Evolutionary conservation across 2,113 vertebrate genomes (phyloP).

Genomic region (Phalacrocorax brasilianus): DNA sequence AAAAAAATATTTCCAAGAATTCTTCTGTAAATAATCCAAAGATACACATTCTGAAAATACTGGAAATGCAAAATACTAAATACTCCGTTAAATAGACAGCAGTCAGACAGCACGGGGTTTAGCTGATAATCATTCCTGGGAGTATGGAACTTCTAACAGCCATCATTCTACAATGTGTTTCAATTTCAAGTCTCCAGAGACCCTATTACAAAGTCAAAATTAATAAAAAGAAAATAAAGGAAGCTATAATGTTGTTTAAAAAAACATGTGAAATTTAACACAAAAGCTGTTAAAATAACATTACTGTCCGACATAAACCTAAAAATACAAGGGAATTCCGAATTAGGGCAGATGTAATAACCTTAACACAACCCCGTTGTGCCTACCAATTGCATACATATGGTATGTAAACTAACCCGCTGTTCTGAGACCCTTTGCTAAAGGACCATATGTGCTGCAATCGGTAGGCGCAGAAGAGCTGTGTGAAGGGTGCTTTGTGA

Average conservation of each 20-base stretch:
- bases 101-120: neutral
- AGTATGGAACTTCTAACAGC: conserved; percentile 13
- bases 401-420: conserved; percentile 41
- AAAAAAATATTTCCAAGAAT: neutral
- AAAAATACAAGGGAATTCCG: conserved; percentile 46
- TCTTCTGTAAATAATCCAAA: neutral
- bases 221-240: conserved; percentile 61
- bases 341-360: conserved; percentile 49
- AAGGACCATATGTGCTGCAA: conserved; percentile 43
- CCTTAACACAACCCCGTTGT: conserved; percentile 34
- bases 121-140: neutral
- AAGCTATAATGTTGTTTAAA: conserved; percentile 47
- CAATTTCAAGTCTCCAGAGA: conserved; percentile 48
- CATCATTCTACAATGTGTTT: neutral
- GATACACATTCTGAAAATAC: neutral
- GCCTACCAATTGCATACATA: conserved; percentile 45
- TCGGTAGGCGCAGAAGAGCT: neutral
- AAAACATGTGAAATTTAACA: conserved; percentile 59
- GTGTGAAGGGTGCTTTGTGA: conserved; percentile 12
- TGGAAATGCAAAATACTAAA: neutral
- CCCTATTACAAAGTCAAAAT: conserved; percentile 59
- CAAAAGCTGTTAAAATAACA: conserved; percentile 65
- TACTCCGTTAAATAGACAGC: neutral
- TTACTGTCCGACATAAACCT: conserved; percentile 30
- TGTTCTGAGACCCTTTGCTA: conserved; percentile 44